phyloP scores from a whole-genome alignment of 1,140 invertebrate genomes.

The Ditylenchus dipsaci region DNA sequence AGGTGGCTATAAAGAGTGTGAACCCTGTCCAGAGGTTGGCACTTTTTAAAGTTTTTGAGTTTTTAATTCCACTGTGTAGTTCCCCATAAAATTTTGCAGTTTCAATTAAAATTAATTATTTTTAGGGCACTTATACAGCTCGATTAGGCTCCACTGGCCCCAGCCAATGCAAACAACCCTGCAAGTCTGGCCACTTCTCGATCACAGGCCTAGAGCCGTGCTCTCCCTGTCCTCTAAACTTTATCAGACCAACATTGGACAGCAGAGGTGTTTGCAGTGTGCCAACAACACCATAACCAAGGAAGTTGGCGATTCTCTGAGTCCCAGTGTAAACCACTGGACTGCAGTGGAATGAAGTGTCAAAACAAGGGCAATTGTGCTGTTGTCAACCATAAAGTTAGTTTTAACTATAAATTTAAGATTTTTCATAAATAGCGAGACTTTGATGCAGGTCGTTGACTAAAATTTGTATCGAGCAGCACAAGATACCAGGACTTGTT shows the following conservation, averaged over 20 bases:
- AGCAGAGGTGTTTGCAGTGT: constrained; percentile 75
- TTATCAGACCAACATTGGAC: constrained; percentile 77
- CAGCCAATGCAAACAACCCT: constrained; percentile 82
- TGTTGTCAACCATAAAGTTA: constrained; percentile 62
- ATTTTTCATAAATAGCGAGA: too few species aligned
- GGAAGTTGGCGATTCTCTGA: constrained; percentile 70
- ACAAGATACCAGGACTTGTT: too few species aligned
- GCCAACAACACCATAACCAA: constrained; percentile 77
- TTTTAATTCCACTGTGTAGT: background rate
- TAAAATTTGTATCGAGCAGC: too few species aligned
- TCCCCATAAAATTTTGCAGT: too few species aligned
- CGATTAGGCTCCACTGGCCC: constrained; percentile 68
- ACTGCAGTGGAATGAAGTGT: constrained; percentile 79
- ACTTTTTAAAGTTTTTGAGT: constrained; percentile 64
- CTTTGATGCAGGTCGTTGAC: too few species aligned
- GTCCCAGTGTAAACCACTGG: constrained; percentile 78
- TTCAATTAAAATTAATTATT: background rate
- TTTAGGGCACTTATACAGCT: constrained; percentile 74
- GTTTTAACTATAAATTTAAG: too few species aligned
- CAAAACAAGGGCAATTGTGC: constrained; percentile 86
- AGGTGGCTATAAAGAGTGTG: constrained; percentile 87
- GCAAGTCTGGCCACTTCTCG: constrained; percentile 85
- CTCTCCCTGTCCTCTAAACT: constrained; percentile 84
- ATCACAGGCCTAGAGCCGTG: constrained; percentile 89
- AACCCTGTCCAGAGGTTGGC: constrained; percentile 76